Evolutionary conservation across 2,113 vertebrate species (phyloP).

Genomic region (Oncorhynchus masou): DNA sequence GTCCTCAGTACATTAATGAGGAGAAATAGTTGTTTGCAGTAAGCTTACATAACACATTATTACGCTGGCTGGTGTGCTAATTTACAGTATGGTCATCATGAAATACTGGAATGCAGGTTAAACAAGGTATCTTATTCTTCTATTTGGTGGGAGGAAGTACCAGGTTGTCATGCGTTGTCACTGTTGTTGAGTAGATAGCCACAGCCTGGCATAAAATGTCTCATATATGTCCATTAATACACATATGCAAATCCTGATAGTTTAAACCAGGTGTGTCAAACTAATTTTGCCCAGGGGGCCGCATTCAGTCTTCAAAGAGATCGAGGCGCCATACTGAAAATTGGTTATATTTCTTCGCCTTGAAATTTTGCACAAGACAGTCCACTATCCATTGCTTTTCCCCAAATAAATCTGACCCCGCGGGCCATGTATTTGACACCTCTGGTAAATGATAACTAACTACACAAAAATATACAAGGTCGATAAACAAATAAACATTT

Average conservation of each 20-base stretch:
- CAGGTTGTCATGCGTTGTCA: not conserved
- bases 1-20: not conserved
- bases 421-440: too few species aligned
- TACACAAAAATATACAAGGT: not conserved
- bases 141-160: not conserved
- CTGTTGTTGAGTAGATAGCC: not conserved
- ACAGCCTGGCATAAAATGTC: not conserved
- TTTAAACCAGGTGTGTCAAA: not conserved
- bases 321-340: too few species aligned
- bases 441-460: not conserved
- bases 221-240: not conserved
- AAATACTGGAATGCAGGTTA: not conserved
- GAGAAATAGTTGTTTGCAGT: not conserved
- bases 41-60: not conserved
- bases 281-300: too few species aligned
- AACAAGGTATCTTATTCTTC: not conserved
- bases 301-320: too few species aligned
- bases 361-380: too few species aligned
- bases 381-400: too few species aligned
- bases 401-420: too few species aligned
- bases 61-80: not conserved
- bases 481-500: not conserved
- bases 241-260: not conserved
- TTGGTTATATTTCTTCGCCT: accelerated
- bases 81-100: not conserved